Base-by-base conservation (phyloP, 2,113 vertebrate species). In the Leucopsar rothschildi region DNA sequence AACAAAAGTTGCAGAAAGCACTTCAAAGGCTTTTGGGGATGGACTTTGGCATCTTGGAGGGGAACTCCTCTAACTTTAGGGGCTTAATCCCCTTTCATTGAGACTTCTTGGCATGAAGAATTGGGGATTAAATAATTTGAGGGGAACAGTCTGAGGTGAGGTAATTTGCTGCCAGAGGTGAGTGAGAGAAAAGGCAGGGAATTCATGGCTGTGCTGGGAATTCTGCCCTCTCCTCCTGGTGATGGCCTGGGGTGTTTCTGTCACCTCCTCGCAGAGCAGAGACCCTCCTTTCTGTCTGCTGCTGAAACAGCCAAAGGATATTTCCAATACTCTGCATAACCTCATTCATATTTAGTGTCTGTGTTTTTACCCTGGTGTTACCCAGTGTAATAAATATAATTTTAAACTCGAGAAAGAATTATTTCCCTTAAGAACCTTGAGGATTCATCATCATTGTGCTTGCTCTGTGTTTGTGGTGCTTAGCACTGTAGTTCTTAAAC, bases 361-460 rank as follows among this genome's bases (percentile, higher is more conserved):
- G 85, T 71, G 23, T 92, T 96, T 90, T 82, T 64, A 86, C 59
- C 23, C 56, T 81, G 31, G 5, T 88, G 29, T 77, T 88, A 88
- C 63, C 69, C 66, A 92, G 37, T 64, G 47, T 71, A 72, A 92
- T 94, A 93, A 96, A 79, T n/a, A 71, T 9, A 1, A 94, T 84
- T 88, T 78, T 52, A 91, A 68, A 86, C n/a, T 64, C 70, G 66
- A 88, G 63, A 40, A 79, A 49, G 42, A 84, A 64, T 59, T 18
- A 79, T 90, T 91, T 92, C 82, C 77, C 71, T 47, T 80, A 88
- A 88, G 82, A 90, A 77, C 66, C 15, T 47, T 90, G 77, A 88
- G 50, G 70, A 60, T 69, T 89, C 68, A 45, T 93, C 85, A 70
- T 66, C 14, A 9, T 68, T 66, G 24, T 35, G 69, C 63, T 81